These are phyloP conservation scores for Tangara arthus DNA, from an alignment of 2,797 vertebrate species.

Conservation along the genomic window DNA sequence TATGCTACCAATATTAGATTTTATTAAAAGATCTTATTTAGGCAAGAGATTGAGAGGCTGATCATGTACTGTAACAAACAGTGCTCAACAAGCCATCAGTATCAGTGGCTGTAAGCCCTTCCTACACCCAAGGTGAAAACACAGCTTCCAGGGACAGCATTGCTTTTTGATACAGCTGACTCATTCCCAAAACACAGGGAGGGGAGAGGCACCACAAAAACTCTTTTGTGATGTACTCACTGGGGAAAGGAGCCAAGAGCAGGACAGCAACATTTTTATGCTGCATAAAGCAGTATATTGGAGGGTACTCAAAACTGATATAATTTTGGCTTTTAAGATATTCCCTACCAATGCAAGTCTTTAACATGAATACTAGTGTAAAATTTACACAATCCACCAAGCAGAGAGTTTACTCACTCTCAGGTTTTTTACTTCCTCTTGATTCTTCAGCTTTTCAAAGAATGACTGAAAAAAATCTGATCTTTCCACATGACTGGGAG, in stretches of 20 bases:
- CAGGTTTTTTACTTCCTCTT: conserved; percentile 91
- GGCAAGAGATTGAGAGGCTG: background rate
- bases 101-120: background rate
- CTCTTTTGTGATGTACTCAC: accelerated
- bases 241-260: background rate
- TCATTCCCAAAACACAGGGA: background rate
- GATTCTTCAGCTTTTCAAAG: conserved; percentile 92
- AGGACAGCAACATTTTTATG: background rate
- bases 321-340: background rate
- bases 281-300: background rate
- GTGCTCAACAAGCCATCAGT: background rate
- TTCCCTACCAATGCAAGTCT: background rate
- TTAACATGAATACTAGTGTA: background rate
- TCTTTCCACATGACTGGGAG: conserved; percentile 93
- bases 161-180: background rate
- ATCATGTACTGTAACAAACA: background rate
- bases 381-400: background rate
- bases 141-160: background rate
- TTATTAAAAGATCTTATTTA: background rate
- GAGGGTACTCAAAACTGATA: background rate
- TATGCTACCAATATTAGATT: background rate
- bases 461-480: conserved; percentile 96
- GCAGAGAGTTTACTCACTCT: conserved; percentile 83
- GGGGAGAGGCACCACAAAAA: background rate
- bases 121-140: background rate